phyloP scores from a whole-genome alignment of 2,888 invertebrate species.

The Chalcis sispes region DNA sequence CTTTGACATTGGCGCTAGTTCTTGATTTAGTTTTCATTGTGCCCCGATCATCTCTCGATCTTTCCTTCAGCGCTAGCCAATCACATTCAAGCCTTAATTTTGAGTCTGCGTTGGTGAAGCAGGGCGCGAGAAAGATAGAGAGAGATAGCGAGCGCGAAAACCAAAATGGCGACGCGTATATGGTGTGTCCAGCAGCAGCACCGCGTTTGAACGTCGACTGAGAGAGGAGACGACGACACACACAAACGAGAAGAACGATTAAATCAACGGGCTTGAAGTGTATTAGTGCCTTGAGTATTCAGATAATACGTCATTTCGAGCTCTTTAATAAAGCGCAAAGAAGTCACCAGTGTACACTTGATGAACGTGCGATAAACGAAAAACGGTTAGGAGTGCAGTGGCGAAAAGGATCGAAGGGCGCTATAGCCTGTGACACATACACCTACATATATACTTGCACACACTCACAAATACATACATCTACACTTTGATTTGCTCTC shows the following conservation, averaged over 20 bases:
- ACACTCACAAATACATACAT: too few species aligned
- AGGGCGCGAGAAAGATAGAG: too few species aligned
- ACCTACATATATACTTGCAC: neutral
- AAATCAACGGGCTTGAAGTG: neutral
- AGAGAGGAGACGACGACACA: constrained; percentile 27
- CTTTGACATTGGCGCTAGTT: constrained; percentile 3
- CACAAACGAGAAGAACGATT: constrained; percentile 1
- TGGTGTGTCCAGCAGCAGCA: constrained; percentile 43
- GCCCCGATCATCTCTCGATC: neutral
- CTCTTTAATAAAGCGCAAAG: neutral
- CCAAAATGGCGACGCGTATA: constrained; percentile 54
- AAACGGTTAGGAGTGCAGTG: constrained; percentile 39
- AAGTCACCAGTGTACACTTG: neutral
- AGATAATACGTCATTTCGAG: too few species aligned
- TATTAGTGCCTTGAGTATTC: too few species aligned
- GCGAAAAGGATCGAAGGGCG: constrained; percentile 37
- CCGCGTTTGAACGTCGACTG: constrained; percentile 27
- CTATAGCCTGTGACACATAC: constrained; percentile 15
- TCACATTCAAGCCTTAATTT: too few species aligned
- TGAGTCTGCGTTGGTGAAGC: too few species aligned
- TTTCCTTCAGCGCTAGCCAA: constrained; percentile 7
- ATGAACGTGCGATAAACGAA: neutral
- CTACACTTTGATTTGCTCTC: too few species aligned
- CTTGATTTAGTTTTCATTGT: constrained; percentile 20
- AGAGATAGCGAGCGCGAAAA: constrained; percentile 21